These are phyloP conservation scores for Athalia cordata DNA, from an alignment of 2,888 invertebrate species.

Conservation along the genomic window DNA sequence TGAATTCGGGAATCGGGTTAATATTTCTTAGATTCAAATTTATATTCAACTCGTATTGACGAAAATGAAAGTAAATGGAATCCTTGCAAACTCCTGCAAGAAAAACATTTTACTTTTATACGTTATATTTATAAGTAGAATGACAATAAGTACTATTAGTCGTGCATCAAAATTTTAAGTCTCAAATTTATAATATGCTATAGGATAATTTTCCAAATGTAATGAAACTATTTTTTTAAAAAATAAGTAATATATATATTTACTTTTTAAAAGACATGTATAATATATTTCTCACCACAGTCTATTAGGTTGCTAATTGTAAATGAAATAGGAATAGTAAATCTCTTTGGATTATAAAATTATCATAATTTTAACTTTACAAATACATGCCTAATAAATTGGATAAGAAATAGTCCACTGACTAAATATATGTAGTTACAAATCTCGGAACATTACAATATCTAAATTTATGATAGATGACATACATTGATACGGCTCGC, in stretches of 20 bases:
- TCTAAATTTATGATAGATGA: constrained; percentile 32
- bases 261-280: neutral
- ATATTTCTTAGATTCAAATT: constrained; percentile 5
- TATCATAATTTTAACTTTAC: constrained; percentile 12
- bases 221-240: constrained; percentile 6
- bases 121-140: neutral
- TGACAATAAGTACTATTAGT: constrained; percentile 20
- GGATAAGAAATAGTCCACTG: constrained; percentile 24
- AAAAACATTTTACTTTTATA: neutral
- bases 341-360: constrained; percentile 36
- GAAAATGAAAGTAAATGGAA: neutral
- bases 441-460: constrained; percentile 48
- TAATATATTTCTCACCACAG: constrained; percentile 7
- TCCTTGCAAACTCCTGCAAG: neutral
- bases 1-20: constrained; percentile 5
- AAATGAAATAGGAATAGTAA: constrained; percentile 12
- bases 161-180: constrained; percentile 35
- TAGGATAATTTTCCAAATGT: constrained; percentile 13
- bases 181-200: constrained; percentile 30
- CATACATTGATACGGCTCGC: constrained; percentile 54
- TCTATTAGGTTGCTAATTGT: neutral
- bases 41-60: neutral
- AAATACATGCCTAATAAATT: neutral
- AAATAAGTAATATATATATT: constrained; percentile 22
- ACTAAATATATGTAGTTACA: constrained; percentile 21